phyloP scores from a whole-genome alignment of 2,113 vertebrate species.

The Scartelaos histophorus region DNA sequence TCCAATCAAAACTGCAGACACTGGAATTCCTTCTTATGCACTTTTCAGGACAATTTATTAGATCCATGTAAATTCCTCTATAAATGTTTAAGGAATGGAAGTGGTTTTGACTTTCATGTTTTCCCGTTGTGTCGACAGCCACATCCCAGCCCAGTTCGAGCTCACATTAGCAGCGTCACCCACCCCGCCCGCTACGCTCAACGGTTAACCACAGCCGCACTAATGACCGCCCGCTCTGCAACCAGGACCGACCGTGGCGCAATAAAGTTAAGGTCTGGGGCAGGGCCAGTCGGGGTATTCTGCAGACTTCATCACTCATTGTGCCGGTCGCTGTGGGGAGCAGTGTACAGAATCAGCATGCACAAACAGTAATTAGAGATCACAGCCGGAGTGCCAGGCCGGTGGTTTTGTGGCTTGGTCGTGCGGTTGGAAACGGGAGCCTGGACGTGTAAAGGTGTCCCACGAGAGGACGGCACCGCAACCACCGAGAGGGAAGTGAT shows the following conservation, averaged over 20 bases:
- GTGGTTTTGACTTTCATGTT: background rate
- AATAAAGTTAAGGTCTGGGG: conserved; percentile 65
- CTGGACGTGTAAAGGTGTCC: conserved; percentile 3
- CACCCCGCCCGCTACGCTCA: conserved; percentile 40
- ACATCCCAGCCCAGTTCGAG: conserved; percentile 44
- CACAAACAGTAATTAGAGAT: conserved; percentile 60
- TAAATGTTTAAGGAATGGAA: background rate
- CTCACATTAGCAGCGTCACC: conserved; percentile 40
- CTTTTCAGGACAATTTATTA: background rate
- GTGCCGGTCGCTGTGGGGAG: conserved; percentile 27
- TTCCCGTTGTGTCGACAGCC: conserved; percentile 24
- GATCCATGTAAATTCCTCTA: background rate
- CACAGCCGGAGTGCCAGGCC: conserved; percentile 34
- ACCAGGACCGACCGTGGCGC: conserved; percentile 29
- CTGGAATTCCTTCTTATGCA: background rate
- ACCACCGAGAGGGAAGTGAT: background rate
- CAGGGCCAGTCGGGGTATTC: conserved; percentile 55
- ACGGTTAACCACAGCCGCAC: conserved; percentile 62
- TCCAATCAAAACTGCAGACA: background rate
- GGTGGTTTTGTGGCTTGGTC: conserved; percentile 43
- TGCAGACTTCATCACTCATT: conserved; percentile 55
- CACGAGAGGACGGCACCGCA: conserved; percentile 8
- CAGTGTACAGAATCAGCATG: conserved; percentile 25
- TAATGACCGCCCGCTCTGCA: conserved; percentile 42
- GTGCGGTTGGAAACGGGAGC: conserved; percentile 25